Conservation (phyloP, 2,113 vertebrate species). For the western clawed frog (Xenopus tropicalis) region DNA sequence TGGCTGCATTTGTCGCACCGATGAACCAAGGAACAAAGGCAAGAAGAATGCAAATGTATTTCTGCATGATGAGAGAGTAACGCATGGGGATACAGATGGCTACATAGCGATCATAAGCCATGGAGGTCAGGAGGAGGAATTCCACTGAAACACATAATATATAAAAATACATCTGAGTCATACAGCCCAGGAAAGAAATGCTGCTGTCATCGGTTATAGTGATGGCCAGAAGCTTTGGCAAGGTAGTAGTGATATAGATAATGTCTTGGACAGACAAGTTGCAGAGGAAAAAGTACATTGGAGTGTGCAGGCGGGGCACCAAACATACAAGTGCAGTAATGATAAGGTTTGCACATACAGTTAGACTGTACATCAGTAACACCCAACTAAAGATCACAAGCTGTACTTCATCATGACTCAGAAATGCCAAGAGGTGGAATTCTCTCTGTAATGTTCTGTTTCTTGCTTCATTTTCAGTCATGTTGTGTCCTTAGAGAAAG, state of each 20-base stretch:
- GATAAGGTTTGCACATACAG: too few relatives aligned
- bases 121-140: constrained; percentile 17
- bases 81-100: too few relatives aligned
- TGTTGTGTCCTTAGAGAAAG: too few relatives aligned
- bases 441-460: too few relatives aligned
- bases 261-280: constrained; percentile 16
- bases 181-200: constrained; percentile 47
- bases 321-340: too few relatives aligned
- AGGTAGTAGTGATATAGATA: constrained; percentile 31
- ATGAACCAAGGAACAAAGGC: constrained; percentile 4
- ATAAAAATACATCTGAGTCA: constrained; percentile 52
- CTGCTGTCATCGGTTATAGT: constrained; percentile 18
- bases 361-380: too few relatives aligned
- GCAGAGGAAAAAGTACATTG: constrained; percentile 24
- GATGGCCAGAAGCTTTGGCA: constrained; percentile 43
- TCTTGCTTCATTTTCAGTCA: too few relatives aligned
- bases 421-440: too few relatives aligned
- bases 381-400: too few relatives aligned
- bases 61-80: constrained; percentile 15
- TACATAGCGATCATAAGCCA: constrained; percentile 26
- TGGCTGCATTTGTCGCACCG: neutral
- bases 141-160: constrained; percentile 48
- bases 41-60: neutral
- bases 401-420: too few relatives aligned
- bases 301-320: too few relatives aligned